Conservation (phyloP, 2,888 invertebrate genomes). For the Drosophila subsilvestris region DNA sequence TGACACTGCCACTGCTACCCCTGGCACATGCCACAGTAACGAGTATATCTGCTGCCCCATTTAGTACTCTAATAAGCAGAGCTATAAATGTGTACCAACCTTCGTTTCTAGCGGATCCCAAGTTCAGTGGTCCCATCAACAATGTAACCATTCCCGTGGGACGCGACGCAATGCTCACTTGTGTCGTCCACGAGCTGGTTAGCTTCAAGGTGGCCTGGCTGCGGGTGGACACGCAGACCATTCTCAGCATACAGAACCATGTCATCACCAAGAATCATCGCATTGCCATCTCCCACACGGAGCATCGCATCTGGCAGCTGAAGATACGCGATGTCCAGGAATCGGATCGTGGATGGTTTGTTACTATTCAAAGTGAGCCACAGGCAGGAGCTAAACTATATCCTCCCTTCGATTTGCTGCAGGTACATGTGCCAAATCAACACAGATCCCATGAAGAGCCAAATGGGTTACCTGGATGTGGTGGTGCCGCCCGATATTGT, state of each 20-base stretch:
- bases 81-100: slow-evolving; percentile 54
- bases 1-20: neutral
- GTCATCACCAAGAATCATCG: slow-evolving; percentile 95
- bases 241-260: slow-evolving; percentile 94
- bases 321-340: slow-evolving; percentile 93
- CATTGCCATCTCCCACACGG: slow-evolving; percentile 93
- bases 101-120: slow-evolving; percentile 88
- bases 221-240: slow-evolving; percentile 95
- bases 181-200: slow-evolving; percentile 92
- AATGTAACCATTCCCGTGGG: slow-evolving; percentile 94
- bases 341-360: slow-evolving; percentile 90
- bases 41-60: slow-evolving; percentile 44
- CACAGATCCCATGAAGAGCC: slow-evolving; percentile 96
- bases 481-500: slow-evolving; percentile 95
- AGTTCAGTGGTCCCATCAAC: slow-evolving; percentile 91
- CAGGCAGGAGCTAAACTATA: neutral
- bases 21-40: slow-evolving; percentile 1
- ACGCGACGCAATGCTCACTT: slow-evolving; percentile 92
- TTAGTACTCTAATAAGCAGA: slow-evolving; percentile 50
- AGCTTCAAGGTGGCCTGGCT: slow-evolving; percentile 96
- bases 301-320: slow-evolving; percentile 93
- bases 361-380: neutral
- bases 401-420: neutral
- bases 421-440: slow-evolving; percentile 96
- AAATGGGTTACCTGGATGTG: slow-evolving; percentile 93